Percentiles rank a stretch among this genome's conserved stretches.
phyloP scores from a whole-genome alignment of 2,113 vertebrate genomes.

The Numenius arquata region DNA sequence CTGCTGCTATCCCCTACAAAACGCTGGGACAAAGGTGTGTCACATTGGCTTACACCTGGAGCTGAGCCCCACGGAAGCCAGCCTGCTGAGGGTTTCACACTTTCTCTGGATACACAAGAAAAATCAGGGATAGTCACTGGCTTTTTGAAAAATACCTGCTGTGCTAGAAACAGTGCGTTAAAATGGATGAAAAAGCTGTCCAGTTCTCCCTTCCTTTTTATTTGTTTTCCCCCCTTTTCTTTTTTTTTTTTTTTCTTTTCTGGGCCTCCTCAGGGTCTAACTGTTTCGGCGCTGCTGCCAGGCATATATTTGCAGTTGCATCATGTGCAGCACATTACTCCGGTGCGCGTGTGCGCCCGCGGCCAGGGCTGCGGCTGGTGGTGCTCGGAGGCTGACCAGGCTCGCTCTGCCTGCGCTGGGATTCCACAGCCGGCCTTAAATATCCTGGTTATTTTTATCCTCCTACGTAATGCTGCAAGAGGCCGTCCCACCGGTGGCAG shows the following conservation, averaged over 20 bases:
- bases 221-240: too few species aligned
- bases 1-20: background rate
- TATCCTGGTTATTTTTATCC: constrained; percentile 99
- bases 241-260: background rate
- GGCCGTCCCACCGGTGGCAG: constrained; percentile 81
- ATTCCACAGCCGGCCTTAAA: constrained; percentile 96
- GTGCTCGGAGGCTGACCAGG: constrained; percentile 80
- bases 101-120: rapidly evolving
- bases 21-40: rapidly evolving
- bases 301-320: constrained; percentile 61
- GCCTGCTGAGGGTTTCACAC: background rate
- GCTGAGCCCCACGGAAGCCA: background rate
- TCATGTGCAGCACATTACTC: constrained; percentile 42
- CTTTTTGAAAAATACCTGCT: background rate
- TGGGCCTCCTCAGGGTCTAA: background rate
- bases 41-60: background rate
- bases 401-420: constrained; percentile 85
- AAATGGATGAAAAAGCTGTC: background rate
- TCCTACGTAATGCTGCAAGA: constrained; percentile 84
- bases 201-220: too few species aligned
- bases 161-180: background rate
- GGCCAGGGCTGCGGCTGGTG: constrained; percentile 24
- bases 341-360: background rate
- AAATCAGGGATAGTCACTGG: background rate
- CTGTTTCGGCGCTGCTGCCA: constrained; percentile 37